Base-by-base conservation (phyloP, 1,140 invertebrate species). In the Drosophila watanabei region DNA sequence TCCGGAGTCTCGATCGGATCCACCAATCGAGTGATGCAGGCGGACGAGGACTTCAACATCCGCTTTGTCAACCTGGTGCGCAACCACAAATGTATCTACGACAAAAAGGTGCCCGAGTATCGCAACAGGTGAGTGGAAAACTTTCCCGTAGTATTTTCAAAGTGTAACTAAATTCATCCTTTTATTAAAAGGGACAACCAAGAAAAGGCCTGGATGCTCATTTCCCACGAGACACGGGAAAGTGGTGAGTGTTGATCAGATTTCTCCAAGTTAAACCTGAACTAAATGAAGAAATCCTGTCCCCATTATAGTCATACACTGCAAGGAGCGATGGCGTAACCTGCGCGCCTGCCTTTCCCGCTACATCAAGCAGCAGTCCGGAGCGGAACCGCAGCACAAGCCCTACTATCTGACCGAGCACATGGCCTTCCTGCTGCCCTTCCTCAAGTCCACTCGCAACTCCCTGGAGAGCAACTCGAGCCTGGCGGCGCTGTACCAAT, bases 31-130 rank as follows among this genome's bases (percentile, higher is more conserved):
- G 86, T 91, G 24, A 92, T 92, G 91, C 91, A 92, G 66, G 80
- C 91, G 41, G 93, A 93, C 79, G 93, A 93, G 73, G 93, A 93
- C 75, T 93, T 92, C 49, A 93, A 93, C 72, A 93, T 93, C 20
- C 73, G 91, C 20, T 93, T 93, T 64, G 93, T 93, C 52, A 93
- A 93, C 75, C 72, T 92, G 60, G 92, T 93, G 30, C 80, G 93
- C 62, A 83, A 75, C 64, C 82, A 93, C 66, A 79, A 81, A 18
- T 92, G 92, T 84, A 78, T 93, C 14, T 93, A 93, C 60, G 92
- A 93, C 63, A 92, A 93, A 48, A 92, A 93, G 51, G 83, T 93
- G 62, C 84, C 86, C 11, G 92, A 93, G 64, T 93, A 93, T 77
- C 87, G 85, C 54, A 92, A 92, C 82, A 92, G 92, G 86, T 90